Percentiles rank a stretch among this genome's conserved stretches.
Conservation (phyloP, 2,888 invertebrate species). For the Drosophila algonquin region DNA sequence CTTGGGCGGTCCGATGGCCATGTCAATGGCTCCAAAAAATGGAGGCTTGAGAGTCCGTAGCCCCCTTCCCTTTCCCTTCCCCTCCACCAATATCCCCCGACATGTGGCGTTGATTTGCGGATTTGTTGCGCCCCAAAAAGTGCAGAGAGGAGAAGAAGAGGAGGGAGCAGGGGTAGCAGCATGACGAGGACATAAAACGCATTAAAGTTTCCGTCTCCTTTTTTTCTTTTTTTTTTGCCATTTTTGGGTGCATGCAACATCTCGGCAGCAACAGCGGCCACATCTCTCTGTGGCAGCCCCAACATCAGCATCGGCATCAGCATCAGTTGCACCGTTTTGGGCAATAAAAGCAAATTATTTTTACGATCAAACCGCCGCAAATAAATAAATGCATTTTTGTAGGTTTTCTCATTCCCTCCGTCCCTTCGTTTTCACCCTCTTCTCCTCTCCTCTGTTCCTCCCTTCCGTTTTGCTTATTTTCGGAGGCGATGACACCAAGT, state of each 20-base stretch:
- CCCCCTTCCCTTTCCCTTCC: neutral
- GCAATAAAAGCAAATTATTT: constrained; percentile 75
- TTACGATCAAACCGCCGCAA: constrained; percentile 67
- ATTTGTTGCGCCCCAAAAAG: constrained; percentile 45
- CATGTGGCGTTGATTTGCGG: constrained; percentile 68
- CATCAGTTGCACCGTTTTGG: constrained; percentile 41
- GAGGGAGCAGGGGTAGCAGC: constrained; percentile 41
- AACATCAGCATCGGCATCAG: constrained; percentile 22
- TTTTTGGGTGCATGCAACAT: constrained; percentile 58
- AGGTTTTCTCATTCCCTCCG: constrained; percentile 23
- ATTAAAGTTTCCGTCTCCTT: constrained; percentile 50
- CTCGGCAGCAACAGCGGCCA: constrained; percentile 37
- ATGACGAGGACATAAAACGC: constrained; percentile 63
- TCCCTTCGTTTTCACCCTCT: constrained; percentile 7
- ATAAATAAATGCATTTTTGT: constrained; percentile 68
- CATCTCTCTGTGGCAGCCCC: constrained; percentile 1
- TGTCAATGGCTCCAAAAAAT: constrained; percentile 53
- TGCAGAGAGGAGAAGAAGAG: constrained; percentile 16
- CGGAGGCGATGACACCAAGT: constrained; percentile 44
- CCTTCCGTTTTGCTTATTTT: constrained; percentile 19
- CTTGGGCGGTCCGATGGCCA: constrained; percentile 36
- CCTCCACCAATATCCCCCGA: neutral
- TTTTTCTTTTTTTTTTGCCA: constrained; percentile 4
- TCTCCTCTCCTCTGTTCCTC: neutral
- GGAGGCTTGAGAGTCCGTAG: neutral